phyloP scores from a whole-genome alignment of 2,888 invertebrate genomes.

The Eupithecia vulgata region DNA sequence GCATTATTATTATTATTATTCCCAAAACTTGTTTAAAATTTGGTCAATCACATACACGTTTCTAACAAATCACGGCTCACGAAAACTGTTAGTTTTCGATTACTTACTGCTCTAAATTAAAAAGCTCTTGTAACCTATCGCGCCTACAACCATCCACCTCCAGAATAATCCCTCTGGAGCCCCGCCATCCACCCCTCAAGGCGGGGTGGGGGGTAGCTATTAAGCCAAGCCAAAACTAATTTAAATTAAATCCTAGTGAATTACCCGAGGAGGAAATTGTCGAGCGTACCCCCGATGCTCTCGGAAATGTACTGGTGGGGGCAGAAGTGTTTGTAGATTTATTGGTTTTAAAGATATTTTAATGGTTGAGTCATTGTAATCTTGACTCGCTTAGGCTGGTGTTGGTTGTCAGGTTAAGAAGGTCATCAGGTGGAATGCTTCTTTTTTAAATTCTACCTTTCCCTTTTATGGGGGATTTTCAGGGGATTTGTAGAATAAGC shows the following conservation, averaged over 20 bases:
- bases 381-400: background rate
- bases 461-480: background rate
- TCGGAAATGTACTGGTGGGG: conserved; percentile 63
- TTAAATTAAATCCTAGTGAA: conserved; percentile 91
- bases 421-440: background rate
- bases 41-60: background rate
- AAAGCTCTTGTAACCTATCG: background rate
- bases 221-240: conserved; percentile 93
- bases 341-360: background rate
- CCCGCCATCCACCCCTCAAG: conserved; percentile 63
- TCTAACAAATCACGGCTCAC: background rate
- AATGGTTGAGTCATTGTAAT: background rate
- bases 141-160: conserved; percentile 26
- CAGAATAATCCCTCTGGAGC: conserved; percentile 69
- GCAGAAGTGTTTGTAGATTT: conserved; percentile 47
- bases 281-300: conserved; percentile 82
- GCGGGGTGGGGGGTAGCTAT: conserved; percentile 88
- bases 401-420: background rate
- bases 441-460: background rate
- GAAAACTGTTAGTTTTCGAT: background rate
- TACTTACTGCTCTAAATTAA: background rate
- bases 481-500: background rate
- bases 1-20: no score
- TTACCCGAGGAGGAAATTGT: conserved; percentile 86
- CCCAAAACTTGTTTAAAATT: no score